Conservation (phyloP, 2,797 vertebrate species). For the Lepus townsendii region DNA sequence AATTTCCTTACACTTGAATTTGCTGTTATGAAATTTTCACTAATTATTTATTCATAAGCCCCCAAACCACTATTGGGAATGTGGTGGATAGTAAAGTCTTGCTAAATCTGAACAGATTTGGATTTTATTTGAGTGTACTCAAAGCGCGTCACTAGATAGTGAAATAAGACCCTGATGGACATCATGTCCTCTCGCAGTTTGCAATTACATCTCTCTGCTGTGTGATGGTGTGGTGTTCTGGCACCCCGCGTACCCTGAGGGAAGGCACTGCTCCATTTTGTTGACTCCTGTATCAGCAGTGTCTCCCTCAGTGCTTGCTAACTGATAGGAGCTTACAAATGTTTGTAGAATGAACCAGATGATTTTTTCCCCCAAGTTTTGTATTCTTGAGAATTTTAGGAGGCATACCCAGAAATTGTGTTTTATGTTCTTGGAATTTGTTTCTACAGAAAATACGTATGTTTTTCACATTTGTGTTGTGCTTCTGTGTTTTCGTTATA, state of each 20-base stretch:
- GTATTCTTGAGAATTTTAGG: background rate
- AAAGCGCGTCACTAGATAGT: background rate
- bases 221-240: background rate
- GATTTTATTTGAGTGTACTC: background rate
- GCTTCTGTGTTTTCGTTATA: background rate
- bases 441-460: background rate
- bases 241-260: background rate
- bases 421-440: background rate
- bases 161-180: background rate
- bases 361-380: background rate
- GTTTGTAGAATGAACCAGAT: slow-evolving; percentile 1
- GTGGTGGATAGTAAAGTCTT: background rate
- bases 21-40: background rate
- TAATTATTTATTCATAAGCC: background rate
- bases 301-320: background rate
- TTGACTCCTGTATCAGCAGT: background rate
- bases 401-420: background rate
- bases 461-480: background rate
- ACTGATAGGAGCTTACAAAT: background rate
- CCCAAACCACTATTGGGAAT: slow-evolving; percentile 2
- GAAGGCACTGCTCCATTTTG: too few relatives aligned
- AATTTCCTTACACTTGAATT: slow-evolving; percentile 22
- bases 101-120: background rate
- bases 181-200: background rate
- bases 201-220: background rate